Conservation (phyloP, 2,888 invertebrate genomes). For the Drosophila falleni region DNA sequence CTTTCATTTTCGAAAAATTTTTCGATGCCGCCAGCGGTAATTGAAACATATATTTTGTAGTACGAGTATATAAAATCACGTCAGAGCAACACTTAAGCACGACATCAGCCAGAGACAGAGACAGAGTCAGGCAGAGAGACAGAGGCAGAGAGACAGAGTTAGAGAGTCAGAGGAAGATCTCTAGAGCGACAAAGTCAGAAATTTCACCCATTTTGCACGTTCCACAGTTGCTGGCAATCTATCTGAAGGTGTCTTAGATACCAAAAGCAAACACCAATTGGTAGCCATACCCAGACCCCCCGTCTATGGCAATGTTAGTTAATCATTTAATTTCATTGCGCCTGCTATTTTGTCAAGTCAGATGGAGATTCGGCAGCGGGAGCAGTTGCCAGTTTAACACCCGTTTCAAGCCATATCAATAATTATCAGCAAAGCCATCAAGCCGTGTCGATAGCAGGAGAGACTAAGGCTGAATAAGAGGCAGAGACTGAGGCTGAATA, state of each 20-base stretch:
- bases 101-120: conserved; percentile 32
- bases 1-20: conserved; percentile 71
- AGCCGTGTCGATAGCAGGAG: conserved; percentile 46
- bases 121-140: neutral
- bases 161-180: neutral
- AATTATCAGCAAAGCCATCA: conserved; percentile 70
- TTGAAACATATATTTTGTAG: conserved; percentile 79
- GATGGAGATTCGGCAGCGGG: conserved; percentile 41
- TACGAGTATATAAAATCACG: conserved; percentile 66
- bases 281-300: neutral
- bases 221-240: conserved; percentile 25
- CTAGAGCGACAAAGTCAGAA: conserved; percentile 42
- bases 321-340: conserved; percentile 79
- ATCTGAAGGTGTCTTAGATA: conserved; percentile 23
- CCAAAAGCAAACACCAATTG: conserved; percentile 35
- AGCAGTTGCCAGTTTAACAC: conserved; percentile 55
- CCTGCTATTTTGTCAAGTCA: conserved; percentile 71
- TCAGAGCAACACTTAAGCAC: conserved; percentile 68
- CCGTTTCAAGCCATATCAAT: conserved; percentile 55
- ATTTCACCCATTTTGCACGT: conserved; percentile 80
- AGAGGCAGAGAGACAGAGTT: neutral
- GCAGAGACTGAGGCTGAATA: conserved; percentile 20
- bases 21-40: conserved; percentile 69
- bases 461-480: conserved; percentile 13
- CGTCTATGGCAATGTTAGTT: conserved; percentile 63